Evolutionary conservation across 2,797 vertebrate species (phyloP).

Genomic region (Micromesistius poutassou): DNA sequence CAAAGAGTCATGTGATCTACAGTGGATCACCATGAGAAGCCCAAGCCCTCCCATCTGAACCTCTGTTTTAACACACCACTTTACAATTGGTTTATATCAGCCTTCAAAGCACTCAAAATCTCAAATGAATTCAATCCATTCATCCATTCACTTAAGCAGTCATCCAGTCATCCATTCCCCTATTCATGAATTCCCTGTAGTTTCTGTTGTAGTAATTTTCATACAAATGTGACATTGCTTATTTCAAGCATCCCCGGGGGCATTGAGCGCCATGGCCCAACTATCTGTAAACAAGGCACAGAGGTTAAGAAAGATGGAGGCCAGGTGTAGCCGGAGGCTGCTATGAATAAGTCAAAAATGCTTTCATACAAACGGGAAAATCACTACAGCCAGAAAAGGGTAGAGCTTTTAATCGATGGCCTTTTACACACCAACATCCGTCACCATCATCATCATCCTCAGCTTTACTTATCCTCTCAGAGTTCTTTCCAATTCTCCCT

Average conservation of each 20-base stretch:
- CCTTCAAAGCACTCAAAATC: not conserved
- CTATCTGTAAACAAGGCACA: slow-evolving; percentile 2
- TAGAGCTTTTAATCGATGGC: not conserved
- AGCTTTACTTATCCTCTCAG: too few relatives aligned
- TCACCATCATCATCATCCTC: too few relatives aligned
- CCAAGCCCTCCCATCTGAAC: not conserved
- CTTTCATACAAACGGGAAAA: slow-evolving; percentile 9
- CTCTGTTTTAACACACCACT: too few relatives aligned
- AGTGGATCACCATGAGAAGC: not conserved
- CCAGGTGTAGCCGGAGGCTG: not conserved
- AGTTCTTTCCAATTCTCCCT: too few relatives aligned
- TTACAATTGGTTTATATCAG: not conserved
- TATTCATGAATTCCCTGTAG: not conserved
- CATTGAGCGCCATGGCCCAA: not conserved
- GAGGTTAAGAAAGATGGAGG: not conserved
- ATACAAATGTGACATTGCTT: not conserved
- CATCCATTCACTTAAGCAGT: not conserved
- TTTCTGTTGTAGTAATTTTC: not conserved
- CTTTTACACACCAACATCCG: too few relatives aligned
- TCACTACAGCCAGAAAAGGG: not conserved
- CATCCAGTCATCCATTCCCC: not conserved
- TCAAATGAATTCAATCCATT: not conserved
- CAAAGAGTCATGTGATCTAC: not conserved
- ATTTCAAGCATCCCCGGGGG: not conserved
- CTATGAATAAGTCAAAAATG: not conserved